phyloP scores from a whole-genome alignment of 2,888 invertebrate species.

The Bombylius major region DNA sequence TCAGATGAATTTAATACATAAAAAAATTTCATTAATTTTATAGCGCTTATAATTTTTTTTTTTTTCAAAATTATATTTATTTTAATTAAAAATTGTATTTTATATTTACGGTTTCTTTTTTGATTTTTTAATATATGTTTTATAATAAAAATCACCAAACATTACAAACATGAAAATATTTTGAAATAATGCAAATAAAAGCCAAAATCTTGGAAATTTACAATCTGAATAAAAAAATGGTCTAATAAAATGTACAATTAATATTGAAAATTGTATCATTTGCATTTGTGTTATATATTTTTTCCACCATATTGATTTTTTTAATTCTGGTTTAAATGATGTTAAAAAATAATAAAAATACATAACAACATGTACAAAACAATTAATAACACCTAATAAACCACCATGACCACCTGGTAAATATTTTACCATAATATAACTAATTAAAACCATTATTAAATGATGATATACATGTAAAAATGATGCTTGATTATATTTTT shows the following conservation, averaged over 20 bases:
- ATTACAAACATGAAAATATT: constrained; percentile 34
- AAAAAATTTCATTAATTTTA: no score
- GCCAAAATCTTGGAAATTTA: not conserved
- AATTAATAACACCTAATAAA: constrained; percentile 58
- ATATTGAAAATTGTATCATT: constrained; percentile 35
- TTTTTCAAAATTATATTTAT: no score
- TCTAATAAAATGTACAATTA: not conserved
- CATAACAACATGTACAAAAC: constrained; percentile 71
- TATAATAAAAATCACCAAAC: constrained; percentile 33
- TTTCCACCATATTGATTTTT: constrained; percentile 63
- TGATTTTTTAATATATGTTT: constrained; percentile 23
- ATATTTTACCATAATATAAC: not conserved
- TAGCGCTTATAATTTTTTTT: no score
- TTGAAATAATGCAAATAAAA: not conserved
- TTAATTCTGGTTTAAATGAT: constrained; percentile 53
- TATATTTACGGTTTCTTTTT: no score
- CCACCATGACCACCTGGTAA: constrained; percentile 53
- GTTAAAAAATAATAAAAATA: constrained; percentile 67
- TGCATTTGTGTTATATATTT: constrained; percentile 67
- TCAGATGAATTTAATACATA: no score
- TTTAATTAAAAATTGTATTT: not conserved
- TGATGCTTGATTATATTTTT: not conserved
- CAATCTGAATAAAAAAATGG: not conserved
- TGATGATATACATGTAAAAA: not conserved
- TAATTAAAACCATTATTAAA: not conserved